phyloP scores from a whole-genome alignment of 2,888 invertebrate species.

The Lamellibrachia satsuma region DNA sequence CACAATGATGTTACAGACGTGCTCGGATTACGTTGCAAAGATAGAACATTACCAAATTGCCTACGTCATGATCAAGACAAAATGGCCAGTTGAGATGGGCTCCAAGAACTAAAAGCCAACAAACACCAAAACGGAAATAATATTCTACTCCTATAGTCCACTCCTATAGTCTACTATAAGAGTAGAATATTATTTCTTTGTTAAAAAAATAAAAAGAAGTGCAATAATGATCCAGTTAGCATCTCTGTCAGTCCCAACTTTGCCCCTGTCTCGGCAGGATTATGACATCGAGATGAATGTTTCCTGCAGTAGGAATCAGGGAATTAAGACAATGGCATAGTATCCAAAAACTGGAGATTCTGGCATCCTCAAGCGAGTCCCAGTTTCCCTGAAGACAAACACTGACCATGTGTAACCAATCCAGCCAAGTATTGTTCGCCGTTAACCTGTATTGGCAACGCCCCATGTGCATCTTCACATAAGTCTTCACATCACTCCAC shows the following conservation, averaged over 20 bases:
- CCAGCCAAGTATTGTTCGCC: not conserved
- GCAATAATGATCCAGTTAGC: not conserved
- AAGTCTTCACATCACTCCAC: not conserved
- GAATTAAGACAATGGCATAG: not conserved
- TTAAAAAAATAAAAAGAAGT: not conserved
- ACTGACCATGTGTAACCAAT: not conserved
- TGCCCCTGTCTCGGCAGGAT: not conserved
- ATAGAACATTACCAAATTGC: not conserved
- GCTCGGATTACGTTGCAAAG: not conserved
- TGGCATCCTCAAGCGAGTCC: not conserved
- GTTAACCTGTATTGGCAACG: not conserved
- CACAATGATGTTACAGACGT: not conserved
- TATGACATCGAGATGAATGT: not conserved
- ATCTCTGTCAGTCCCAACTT: not conserved
- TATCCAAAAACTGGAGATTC: not conserved
- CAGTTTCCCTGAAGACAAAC: not conserved
- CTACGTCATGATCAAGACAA: not conserved
- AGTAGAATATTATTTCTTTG: no score
- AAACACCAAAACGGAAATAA: constrained; percentile 8
- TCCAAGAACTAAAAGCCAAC: not conserved
- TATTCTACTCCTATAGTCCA: not conserved
- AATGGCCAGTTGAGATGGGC: not conserved
- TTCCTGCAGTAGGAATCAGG: not conserved
- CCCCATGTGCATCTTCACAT: not conserved
- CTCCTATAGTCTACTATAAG: not conserved